Percentiles rank a stretch among this genome's conserved stretches.
These are phyloP conservation scores for Fragum whitleyi DNA, from an alignment of 2,888 invertebrate species.

Conservation along the genomic window DNA sequence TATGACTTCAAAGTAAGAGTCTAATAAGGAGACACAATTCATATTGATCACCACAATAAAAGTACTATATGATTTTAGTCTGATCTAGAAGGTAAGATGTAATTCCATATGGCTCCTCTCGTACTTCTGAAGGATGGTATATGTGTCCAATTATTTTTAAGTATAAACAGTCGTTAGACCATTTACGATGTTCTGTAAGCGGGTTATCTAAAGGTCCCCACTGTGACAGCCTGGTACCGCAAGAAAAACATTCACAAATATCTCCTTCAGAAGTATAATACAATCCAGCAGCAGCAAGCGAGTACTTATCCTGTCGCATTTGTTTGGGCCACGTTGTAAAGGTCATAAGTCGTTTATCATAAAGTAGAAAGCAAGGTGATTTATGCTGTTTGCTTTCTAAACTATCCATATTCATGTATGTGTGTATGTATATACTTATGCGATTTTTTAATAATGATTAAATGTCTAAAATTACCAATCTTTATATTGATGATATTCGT, in stretches of 20 bases:
- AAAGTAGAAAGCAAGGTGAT: background rate
- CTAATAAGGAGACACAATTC: conserved; percentile 4
- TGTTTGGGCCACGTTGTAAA: conserved; percentile 25
- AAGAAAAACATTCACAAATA: conserved; percentile 26
- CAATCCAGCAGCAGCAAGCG: conserved; percentile 10
- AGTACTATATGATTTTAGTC: background rate
- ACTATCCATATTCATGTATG: background rate
- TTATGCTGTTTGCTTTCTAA: background rate
- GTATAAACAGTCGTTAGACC: conserved; percentile 26
- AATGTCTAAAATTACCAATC: background rate
- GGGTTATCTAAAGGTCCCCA: conserved; percentile 17
- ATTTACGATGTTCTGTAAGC: conserved; percentile 19
- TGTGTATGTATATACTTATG: background rate
- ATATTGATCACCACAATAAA: conserved; percentile 3
- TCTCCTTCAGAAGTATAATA: conserved; percentile 17
- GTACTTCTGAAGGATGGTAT: background rate
- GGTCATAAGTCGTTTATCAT: background rate
- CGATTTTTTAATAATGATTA: background rate
- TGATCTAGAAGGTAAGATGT: background rate
- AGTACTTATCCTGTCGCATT: conserved; percentile 10
- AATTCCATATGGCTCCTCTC: background rate
- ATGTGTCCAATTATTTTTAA: conserved; percentile 27
- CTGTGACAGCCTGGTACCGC: conserved; percentile 5
- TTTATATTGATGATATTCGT: conserved; percentile 16
- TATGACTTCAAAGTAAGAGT: conserved; percentile 23